Percentiles rank a stretch among this genome's conserved stretches.
phyloP scores from a whole-genome alignment of 2,113 vertebrate species.

The Pygathrix nemaeus region DNA sequence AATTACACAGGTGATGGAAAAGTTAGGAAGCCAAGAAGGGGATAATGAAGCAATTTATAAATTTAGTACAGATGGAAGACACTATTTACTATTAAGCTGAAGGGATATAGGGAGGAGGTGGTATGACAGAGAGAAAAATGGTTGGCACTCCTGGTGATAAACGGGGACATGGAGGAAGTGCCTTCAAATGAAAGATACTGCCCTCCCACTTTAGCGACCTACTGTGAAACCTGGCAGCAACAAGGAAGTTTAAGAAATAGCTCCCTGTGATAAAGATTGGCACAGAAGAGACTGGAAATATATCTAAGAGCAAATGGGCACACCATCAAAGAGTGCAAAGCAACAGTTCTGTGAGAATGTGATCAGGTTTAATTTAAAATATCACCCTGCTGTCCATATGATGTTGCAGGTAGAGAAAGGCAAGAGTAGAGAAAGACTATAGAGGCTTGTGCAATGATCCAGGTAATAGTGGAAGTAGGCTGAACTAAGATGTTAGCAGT shows the following conservation, averaged over 20 bases:
- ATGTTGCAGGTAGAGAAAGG: too few relatives aligned
- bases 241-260: background rate
- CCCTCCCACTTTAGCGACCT: background rate
- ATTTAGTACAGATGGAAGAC: background rate
- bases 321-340: background rate
- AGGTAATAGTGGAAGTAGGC: background rate
- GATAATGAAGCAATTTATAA: background rate
- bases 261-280: background rate
- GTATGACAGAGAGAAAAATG: fast-evolving
- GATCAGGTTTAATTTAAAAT: background rate
- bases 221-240: background rate
- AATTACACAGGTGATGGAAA: background rate
- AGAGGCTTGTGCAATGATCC: background rate
- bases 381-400: background rate
- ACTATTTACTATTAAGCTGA: background rate
- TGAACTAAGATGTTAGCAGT: background rate
- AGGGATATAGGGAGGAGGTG: fast-evolving
- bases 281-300: fast-evolving
- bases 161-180: too few relatives aligned
- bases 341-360: background rate
- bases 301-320: background rate
- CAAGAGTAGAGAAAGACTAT: background rate
- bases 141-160: fast-evolving
- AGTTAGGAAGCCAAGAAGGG: background rate
- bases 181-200: background rate